A percentile compares a stretch with the other conserved stretches of the same genome.
Conservation (phyloP, 2,888 invertebrate species). For the Pocota personata region DNA sequence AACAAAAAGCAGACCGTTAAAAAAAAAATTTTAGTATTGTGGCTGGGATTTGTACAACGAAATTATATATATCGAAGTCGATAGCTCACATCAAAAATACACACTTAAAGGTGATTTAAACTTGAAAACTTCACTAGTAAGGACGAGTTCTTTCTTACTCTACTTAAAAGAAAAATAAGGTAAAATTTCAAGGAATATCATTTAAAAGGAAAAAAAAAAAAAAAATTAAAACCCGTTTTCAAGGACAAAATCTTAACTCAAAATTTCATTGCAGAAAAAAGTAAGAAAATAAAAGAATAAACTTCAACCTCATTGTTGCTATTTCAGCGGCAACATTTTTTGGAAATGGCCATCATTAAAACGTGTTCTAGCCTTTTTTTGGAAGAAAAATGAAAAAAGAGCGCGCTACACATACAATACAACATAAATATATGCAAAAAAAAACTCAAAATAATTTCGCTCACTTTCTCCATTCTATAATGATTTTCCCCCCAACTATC, state of each 20-base stretch:
- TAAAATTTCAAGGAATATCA: too few relatives aligned
- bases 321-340: conserved; percentile 12
- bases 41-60: too few relatives aligned
- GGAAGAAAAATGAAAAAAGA: conserved; percentile 10
- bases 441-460: conserved; percentile 44
- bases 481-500: not conserved
- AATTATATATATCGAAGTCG: too few relatives aligned
- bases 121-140: too few relatives aligned
- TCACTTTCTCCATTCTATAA: conserved; percentile 37
- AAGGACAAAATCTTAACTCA: not conserved
- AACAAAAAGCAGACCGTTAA: too few relatives aligned
- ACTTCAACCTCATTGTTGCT: conserved; percentile 18
- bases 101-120: too few relatives aligned
- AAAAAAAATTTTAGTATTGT: too few relatives aligned
- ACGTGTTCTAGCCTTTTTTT: not conserved
- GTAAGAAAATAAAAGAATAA: not conserved
- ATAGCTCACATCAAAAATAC: not conserved
- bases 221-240: not conserved
- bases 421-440: not conserved
- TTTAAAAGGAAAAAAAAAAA: not conserved
- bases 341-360: not conserved
- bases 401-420: conserved; percentile 3
- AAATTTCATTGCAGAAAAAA: not conserved
- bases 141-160: not conserved
- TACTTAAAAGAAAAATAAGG: not conserved